Evolutionary conservation across 2,797 vertebrate genomes (phyloP), one percentile per base, ranked within the genome.

Genomic region (Xiphophorus birchmanni): DNA sequence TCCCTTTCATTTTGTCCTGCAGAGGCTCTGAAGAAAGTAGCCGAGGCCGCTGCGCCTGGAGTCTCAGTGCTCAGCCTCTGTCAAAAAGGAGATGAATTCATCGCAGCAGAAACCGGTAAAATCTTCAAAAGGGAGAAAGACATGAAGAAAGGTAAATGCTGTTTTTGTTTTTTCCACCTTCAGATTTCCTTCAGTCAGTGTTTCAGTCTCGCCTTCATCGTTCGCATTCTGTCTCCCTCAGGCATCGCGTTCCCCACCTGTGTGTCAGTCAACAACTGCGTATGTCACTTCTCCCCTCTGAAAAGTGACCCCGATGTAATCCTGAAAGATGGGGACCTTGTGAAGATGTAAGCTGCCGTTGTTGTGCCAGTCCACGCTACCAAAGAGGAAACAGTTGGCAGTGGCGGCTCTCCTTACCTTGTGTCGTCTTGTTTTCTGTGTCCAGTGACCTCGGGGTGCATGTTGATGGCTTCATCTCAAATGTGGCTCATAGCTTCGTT

Each of bases 61-160:
- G 94, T 96, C 0, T 97, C 98, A 0, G 97, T 98, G 42, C 94
- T 99, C 83, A 97, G 95, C 87, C 94, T 99, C 58, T 99, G 98
- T 58, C 96, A 97, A 92, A 98, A 97, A 87, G 98, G 98, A 8
- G 98, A 99, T 7, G 94, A 96, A 88, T 96, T 97, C 94, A 97
- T 99, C 88, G 96, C 96, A 95, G 94, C 96, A 23, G 98, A 99
- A 94, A 99, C 97, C 0, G 97, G 96, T 52, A 99, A 98, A 91
- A 97, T 99, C 86, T 99, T 99, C 95, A 99, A 98, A 93, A 99
- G 97, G 94, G 98, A 99, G 82, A 99, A 99, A 52, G 98, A 99
- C 63, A 98, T 99, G 95, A 99, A 99, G 89, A 99, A 99, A 97
- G 98, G 98, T 99, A 45, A 47, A 71, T 37, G 4, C 35, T 54